A percentile compares a stretch with the other conserved stretches of the same genome.
These are phyloP conservation scores for Scaptomyza pallida DNA, from an alignment of 1,140 invertebrate species.

Conservation along the genomic window DNA sequence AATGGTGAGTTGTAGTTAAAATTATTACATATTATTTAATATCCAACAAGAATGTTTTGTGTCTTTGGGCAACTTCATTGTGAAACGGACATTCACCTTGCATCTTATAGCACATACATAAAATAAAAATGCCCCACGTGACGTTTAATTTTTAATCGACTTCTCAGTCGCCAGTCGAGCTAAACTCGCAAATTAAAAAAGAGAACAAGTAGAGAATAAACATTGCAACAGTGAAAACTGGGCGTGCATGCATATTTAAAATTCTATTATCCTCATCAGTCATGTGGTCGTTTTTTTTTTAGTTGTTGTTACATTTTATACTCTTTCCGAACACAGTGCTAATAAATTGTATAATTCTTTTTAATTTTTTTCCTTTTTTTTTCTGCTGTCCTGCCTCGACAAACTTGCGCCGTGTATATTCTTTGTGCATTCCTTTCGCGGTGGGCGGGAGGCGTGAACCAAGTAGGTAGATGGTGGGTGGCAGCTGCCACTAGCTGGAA, in stretches of 20 bases:
- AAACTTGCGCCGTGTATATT: conserved; percentile 50
- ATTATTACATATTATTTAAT: too few species aligned
- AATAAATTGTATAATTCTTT: conserved; percentile 55
- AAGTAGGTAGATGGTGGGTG: too few species aligned
- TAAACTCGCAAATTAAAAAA: conserved; percentile 24
- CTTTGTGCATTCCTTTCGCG: conserved; percentile 45
- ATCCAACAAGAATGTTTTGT: too few species aligned
- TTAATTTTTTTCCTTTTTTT: conserved; percentile 1
- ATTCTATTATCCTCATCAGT: conserved; percentile 44
- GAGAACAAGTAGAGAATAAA: neutral
- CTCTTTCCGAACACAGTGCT: conserved; percentile 22
- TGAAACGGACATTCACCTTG: conserved; percentile 6
- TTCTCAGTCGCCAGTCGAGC: conserved; percentile 21
- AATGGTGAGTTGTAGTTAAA: too few species aligned
- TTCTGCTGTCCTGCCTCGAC: conserved; percentile 38
- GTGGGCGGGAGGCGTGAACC: neutral
- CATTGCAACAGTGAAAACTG: conserved; percentile 19
- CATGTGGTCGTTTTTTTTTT: neutral
- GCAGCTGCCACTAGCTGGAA: conserved; percentile 27
- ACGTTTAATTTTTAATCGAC: conserved; percentile 58
- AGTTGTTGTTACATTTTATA: neutral
- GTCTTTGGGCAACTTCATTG: neutral
- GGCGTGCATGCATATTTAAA: conserved; percentile 55
- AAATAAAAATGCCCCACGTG: conserved; percentile 47
- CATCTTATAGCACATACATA: conserved; percentile 4